A percentile compares a stretch with the other conserved stretches of the same genome.
Conservation (phyloP, 30 jellyfish, hydroid and myxozoan genomes). For the Morbakka virulenta region DNA sequence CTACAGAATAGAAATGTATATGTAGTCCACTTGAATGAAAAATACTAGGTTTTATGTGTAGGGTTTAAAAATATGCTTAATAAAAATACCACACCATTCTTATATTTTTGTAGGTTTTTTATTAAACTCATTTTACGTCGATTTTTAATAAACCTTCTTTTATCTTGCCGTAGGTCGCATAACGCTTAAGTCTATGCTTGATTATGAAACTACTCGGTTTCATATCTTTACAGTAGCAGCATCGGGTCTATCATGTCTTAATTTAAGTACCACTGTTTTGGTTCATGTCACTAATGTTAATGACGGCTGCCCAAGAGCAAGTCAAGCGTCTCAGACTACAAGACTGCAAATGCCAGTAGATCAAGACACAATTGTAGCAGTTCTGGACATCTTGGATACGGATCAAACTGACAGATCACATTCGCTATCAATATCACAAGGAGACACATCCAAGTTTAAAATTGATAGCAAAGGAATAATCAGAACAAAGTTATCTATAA, state of each 20-base stretch:
- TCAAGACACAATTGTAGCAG: constrained; percentile 41
- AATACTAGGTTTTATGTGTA: too few relatives aligned
- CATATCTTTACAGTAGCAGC: constrained; percentile 70
- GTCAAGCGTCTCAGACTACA: constrained; percentile 10
- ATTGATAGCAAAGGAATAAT: constrained; percentile 64
- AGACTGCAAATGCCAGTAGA: constrained; percentile 57
- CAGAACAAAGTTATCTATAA: constrained; percentile 44
- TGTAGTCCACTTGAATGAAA: too few relatives aligned
- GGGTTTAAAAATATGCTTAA: too few relatives aligned
- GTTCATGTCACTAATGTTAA: constrained; percentile 60
- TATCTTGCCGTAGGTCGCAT: constrained; percentile 17
- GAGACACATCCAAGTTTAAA: constrained; percentile 56
- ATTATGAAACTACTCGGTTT: constrained; percentile 45
- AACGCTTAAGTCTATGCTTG: constrained; percentile 24
- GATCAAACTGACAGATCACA: constrained; percentile 63
- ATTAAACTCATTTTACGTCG: too few relatives aligned
- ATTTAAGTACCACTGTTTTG: constrained; percentile 54
- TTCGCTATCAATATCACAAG: constrained; percentile 51
- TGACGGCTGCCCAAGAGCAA: constrained; percentile 74
- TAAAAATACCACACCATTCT: too few relatives aligned
- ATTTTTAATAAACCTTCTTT: too few relatives aligned
- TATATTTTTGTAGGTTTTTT: too few relatives aligned
- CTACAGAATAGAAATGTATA: too few relatives aligned
- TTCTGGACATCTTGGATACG: constrained; percentile 32
- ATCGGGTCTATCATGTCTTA: constrained; percentile 20